Conservation (phyloP, 2,888 invertebrate genomes). For the Dichetophora obliterata region DNA sequence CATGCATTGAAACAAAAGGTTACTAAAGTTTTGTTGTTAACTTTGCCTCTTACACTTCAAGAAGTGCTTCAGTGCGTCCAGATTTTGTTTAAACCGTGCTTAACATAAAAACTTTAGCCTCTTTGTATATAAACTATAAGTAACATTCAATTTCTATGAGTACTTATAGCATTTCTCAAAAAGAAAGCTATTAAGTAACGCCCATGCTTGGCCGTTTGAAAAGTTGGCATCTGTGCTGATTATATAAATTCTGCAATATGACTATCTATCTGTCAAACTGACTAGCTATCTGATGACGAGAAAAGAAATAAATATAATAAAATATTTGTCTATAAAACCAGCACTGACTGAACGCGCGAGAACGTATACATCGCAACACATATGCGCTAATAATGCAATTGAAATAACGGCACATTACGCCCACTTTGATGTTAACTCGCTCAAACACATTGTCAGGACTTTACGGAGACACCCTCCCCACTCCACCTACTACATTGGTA, state of each 20-base stretch:
- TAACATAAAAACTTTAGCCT: too few species aligned
- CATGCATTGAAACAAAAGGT: too few species aligned
- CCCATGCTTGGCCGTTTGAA: neutral
- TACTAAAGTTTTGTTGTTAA: too few species aligned
- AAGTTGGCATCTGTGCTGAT: slow-evolving; percentile 9
- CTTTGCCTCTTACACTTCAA: too few species aligned
- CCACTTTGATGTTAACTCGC: slow-evolving; percentile 27
- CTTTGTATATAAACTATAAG: neutral
- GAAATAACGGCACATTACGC: slow-evolving; percentile 32
- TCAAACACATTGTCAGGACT: neutral
- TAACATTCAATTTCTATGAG: neutral
- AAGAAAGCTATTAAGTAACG: neutral
- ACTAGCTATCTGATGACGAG: too few species aligned
- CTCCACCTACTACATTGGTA: slow-evolving; percentile 1
- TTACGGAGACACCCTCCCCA: neutral
- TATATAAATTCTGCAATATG: too few species aligned
- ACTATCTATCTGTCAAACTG: too few species aligned
- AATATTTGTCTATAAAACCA: too few species aligned
- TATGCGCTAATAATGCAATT: slow-evolving; percentile 37
- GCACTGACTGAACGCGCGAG: neutral
- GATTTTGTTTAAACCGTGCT: too few species aligned
- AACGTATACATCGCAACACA: slow-evolving; percentile 1
- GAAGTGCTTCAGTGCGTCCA: too few species aligned
- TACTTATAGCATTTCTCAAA: neutral
- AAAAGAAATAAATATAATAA: too few species aligned